Conservation (phyloP, 2,797 vertebrate species). For the Carduelis carduelis region DNA sequence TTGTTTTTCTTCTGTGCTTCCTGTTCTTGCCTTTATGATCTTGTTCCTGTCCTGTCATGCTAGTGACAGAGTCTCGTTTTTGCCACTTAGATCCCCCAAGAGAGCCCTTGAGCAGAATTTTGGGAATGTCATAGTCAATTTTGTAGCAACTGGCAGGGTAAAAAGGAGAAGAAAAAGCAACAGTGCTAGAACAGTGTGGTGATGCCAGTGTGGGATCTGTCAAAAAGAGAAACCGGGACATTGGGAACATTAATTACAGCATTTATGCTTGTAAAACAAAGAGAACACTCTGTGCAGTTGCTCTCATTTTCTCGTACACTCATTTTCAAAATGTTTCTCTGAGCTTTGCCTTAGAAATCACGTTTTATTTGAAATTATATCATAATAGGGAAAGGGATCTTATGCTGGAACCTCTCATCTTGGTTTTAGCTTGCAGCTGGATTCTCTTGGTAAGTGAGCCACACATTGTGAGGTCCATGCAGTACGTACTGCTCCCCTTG, state of each 20-base stretch:
- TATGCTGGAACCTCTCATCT: background rate
- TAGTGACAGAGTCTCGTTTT: conserved; percentile 38
- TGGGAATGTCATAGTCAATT: conserved; percentile 47
- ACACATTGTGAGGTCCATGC: background rate
- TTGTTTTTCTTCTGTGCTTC: conserved; percentile 46
- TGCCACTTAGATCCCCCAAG: conserved; percentile 35
- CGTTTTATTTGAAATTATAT: background rate
- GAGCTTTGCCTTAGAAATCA: background rate
- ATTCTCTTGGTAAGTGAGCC: background rate
- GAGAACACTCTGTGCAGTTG: conserved; percentile 2
- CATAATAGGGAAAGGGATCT: background rate
- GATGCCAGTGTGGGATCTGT: conserved; percentile 43
- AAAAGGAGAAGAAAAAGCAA: conserved; percentile 26
- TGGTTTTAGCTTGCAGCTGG: background rate
- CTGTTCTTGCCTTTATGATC: conserved; percentile 51
- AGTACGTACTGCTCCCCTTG: background rate
- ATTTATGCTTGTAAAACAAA: conserved; percentile 44
- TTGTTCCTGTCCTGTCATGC: conserved; percentile 12
- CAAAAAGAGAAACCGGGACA: conserved; percentile 36
- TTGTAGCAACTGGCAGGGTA: conserved; percentile 11
- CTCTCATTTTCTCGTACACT: background rate
- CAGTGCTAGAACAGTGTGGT: conserved; percentile 8
- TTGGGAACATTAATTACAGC: conserved; percentile 46
- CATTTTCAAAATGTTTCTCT: conserved; percentile 11
- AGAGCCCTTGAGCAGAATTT: conserved; percentile 48